Base-by-base conservation (phyloP, 2,888 invertebrate genomes). In the Agrotis clavis region DNA sequence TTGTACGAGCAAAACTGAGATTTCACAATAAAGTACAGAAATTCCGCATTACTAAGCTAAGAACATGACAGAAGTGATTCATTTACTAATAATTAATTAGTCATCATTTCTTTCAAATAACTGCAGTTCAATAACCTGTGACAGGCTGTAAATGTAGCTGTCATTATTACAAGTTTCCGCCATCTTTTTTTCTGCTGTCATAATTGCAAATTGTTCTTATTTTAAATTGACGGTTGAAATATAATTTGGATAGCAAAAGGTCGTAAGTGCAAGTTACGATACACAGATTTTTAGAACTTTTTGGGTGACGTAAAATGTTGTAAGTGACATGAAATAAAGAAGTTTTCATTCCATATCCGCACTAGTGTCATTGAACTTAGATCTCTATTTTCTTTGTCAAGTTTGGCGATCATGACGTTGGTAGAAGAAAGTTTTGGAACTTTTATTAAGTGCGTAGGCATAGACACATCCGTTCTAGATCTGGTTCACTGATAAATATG, bases 31-130 rank as follows among this genome's bases (percentile, higher is more conserved):
- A 41, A 45, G 18, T 59, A 53, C 19, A 78, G 51, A 54, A 62
- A 56, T 35, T 80, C 61, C 21, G 45, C 54, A 65, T 62, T 75
- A 56, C 60, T 48, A 69, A 79, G 80, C 79, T 41, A 51, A 79
- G 13, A 54, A 6, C 65, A 71, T 61, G 14, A 72, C 66, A 61
- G 50, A 74, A 72, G 60, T 85, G 85, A 86, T 67, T 86, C 86
- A 85, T 80, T 77, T 59, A 65, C 62, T 71, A 61, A 74, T 82
- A 82, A 72, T 79, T 75, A 73, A 67, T 79, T 81, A 82, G 79
- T 85, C 85, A 85, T 84, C 69, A 71, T 75, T 84, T 86, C 74
- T 77, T 84, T 81, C 66, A 69, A 78, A 84, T 80, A 69, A 68
- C 63, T 70, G 30, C 25, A 63, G 71, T 73, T 84, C 84, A 68